phyloP scores from a whole-genome alignment of 2,797 vertebrate species.

The Peromyscus attwateri region DNA sequence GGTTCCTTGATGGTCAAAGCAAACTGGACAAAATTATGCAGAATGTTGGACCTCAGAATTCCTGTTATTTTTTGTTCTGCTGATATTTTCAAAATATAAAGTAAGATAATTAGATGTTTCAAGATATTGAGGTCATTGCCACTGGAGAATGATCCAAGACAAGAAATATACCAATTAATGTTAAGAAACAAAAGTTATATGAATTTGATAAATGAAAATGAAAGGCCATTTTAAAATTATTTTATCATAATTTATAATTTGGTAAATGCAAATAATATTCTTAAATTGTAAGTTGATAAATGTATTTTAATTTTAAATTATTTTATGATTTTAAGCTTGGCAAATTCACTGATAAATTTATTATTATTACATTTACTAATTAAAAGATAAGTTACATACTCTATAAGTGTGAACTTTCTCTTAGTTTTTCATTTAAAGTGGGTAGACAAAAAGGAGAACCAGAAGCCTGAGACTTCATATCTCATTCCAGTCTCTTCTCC shows the following conservation, averaged over 20 bases:
- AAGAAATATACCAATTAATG: neutral
- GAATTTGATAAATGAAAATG: neutral
- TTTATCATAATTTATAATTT: neutral
- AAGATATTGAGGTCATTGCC: neutral
- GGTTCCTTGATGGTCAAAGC: neutral
- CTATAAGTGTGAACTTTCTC: neutral
- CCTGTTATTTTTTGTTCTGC: neutral
- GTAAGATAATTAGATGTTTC: neutral
- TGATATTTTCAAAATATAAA: slow-evolving; percentile 4
- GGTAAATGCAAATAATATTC: neutral
- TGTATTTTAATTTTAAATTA: neutral
- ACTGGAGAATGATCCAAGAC: neutral
- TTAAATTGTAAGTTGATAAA: neutral
- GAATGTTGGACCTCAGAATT: neutral
- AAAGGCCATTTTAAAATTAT: neutral
- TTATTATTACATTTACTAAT: neutral
- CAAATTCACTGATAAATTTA: neutral
- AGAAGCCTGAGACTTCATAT: neutral
- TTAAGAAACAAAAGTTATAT: neutral
- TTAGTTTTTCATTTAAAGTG: neutral
- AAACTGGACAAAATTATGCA: slow-evolving; percentile 1
- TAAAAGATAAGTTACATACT: neutral
- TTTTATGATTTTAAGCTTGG: neutral
- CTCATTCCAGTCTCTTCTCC: neutral
- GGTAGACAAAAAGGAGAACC: neutral